Percentiles rank a stretch among this genome's conserved stretches.
These are phyloP conservation scores for Augochlora pura DNA, from an alignment of 1,140 invertebrate genomes.

Conservation along the genomic window DNA sequence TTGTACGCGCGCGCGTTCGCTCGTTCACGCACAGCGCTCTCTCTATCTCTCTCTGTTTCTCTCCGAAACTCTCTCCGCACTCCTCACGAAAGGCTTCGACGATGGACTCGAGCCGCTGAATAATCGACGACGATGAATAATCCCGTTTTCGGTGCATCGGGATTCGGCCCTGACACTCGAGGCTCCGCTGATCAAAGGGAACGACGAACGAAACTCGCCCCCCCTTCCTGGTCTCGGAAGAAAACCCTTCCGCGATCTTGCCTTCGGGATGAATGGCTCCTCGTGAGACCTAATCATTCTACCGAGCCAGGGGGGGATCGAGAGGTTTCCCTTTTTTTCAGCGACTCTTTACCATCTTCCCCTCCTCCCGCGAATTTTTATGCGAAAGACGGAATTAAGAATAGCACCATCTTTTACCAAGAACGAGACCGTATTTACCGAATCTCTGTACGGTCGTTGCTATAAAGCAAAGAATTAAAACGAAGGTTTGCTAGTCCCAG, in stretches of 20 bases:
- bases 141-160: constrained; percentile 2
- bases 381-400: too few species aligned
- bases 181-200: background rate
- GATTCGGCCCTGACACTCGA: background rate
- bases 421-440: too few species aligned
- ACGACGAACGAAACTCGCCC: background rate
- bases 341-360: too few species aligned
- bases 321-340: too few species aligned
- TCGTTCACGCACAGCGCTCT: constrained; percentile 26
- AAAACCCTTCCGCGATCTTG: background rate
- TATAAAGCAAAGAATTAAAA: too few species aligned
- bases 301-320: too few species aligned
- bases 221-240: background rate
- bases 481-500: too few species aligned
- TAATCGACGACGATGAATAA: constrained; percentile 27
- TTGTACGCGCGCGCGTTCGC: constrained; percentile 40
- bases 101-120: constrained; percentile 21
- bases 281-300: too few species aligned
- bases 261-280: too few species aligned
- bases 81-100: constrained; percentile 21
- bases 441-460: too few species aligned
- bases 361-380: too few species aligned
- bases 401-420: too few species aligned
- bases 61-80: background rate
- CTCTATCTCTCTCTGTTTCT: background rate